A percentile compares a stretch with the other conserved stretches of the same genome.
phyloP scores from a whole-genome alignment of 2,113 vertebrate species.

The Mus spicilegus region DNA sequence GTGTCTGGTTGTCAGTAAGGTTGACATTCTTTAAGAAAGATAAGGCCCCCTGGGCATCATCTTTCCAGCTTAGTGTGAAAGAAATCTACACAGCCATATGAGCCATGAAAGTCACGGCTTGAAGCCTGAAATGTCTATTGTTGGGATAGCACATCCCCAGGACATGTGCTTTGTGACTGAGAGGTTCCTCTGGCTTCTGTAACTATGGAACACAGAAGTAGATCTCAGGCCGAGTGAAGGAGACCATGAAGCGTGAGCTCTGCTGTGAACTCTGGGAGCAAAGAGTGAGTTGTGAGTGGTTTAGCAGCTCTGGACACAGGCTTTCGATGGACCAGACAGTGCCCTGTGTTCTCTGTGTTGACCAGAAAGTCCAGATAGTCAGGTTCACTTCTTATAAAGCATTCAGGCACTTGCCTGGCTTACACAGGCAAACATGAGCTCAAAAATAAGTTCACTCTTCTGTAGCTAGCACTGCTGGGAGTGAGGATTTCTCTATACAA shows the following conservation, averaged over 20 bases:
- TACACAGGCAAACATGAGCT: background rate
- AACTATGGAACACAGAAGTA: conserved; percentile 34
- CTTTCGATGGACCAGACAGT: conserved; percentile 12
- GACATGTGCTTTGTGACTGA: background rate
- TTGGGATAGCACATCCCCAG: conserved; percentile 19
- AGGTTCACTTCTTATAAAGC: background rate
- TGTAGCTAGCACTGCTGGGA: background rate
- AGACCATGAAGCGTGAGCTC: background rate
- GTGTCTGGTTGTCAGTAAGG: background rate
- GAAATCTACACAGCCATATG: background rate
- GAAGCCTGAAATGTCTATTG: conserved; percentile 57
- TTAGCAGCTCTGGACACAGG: background rate
- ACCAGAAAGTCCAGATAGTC: background rate
- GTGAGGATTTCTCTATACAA: background rate
- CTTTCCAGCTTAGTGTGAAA: conserved; percentile 45
- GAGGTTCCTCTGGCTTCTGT: conserved; percentile 25
- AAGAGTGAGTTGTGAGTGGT: conserved; percentile 36
- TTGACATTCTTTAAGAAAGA: conserved; percentile 35
- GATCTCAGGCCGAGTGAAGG: conserved; percentile 11
- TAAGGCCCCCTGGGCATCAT: conserved; percentile 50
- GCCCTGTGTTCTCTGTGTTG: conserved; percentile 11
- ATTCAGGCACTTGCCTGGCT: background rate
- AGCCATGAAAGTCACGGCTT: background rate
- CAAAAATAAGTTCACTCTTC: background rate
- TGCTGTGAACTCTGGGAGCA: conserved; percentile 29